A percentile compares a stretch with the other conserved stretches of the same genome.
Evolutionary conservation across 2,113 vertebrate species (phyloP).

Genomic region (Pseudopipra pipra): DNA sequence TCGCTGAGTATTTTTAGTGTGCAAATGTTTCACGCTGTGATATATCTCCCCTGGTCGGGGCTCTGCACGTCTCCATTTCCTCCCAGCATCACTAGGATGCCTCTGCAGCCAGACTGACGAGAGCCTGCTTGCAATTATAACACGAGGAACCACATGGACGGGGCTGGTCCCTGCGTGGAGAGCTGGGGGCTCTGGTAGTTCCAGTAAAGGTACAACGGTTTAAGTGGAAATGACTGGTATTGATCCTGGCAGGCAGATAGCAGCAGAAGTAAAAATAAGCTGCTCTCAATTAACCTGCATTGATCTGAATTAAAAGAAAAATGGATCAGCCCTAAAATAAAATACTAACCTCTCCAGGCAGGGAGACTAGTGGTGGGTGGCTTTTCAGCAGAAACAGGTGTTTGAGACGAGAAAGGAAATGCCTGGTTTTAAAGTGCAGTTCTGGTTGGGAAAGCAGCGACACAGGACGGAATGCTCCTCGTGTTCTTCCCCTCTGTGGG

Average conservation of each 20-base stretch:
- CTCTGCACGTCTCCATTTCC: background rate
- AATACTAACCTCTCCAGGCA: background rate
- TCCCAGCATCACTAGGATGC: constrained; percentile 31
- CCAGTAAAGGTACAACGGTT: constrained; percentile 67
- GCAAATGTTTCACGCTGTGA: background rate
- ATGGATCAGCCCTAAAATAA: constrained; percentile 43
- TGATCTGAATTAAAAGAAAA: constrained; percentile 72
- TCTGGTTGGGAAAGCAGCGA: background rate
- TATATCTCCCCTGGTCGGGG: background rate
- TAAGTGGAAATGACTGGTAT: constrained; percentile 73
- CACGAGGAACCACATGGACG: background rate
- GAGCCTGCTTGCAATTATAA: background rate
- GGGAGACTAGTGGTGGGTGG: background rate
- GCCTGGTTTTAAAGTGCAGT: background rate
- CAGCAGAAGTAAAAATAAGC: constrained; percentile 72
- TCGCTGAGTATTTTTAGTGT: constrained; percentile 1
- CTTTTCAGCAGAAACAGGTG: background rate
- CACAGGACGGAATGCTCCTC: background rate
- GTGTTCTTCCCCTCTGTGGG: background rate
- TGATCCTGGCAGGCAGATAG: constrained; percentile 60
- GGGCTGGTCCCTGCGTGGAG: background rate
- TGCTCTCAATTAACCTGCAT: constrained; percentile 69
- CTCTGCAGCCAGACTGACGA: constrained; percentile 20
- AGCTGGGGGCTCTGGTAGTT: constrained; percentile 24
- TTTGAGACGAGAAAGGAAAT: background rate